Base-by-base conservation (phyloP, 2,888 invertebrate species). In the Arrhopalites spinosus region DNA sequence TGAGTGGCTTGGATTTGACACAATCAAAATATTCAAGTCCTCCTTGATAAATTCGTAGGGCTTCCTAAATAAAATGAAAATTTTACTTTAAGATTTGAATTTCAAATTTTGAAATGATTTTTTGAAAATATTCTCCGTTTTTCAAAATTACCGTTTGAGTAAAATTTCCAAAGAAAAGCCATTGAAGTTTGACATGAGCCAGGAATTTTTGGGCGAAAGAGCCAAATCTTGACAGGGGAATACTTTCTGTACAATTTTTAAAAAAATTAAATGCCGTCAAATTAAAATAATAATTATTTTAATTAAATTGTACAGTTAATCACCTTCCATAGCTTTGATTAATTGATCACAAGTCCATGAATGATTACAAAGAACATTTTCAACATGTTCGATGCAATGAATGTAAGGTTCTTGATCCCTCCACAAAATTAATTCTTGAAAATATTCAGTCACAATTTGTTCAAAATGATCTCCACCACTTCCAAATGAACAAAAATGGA, bases 321-420 rank as follows among this genome's bases (percentile, higher is more conserved):
- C 25, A 69, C 94, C 90, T 81, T 92, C 89, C 76, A 92, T 90
- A 0, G 93, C 91, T 7, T 92, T 90, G 67, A 96, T 85, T 0
- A 96, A 88, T 85, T 98, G 95, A 67, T 91, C 90, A 83, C 95
- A 92, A 0, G 92, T 92, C 98, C 98, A 98, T 1, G 91, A 90
- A 81, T 92, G 88, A 84, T 96, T 95, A 0, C 92, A 89, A 71
- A 95, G 86, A 64, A 95, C 88, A 17, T 93, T 87, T 0, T 93
- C 91, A 77, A 93, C 89, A 85, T 95, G 94, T 86, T 96, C 96
- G 20, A 36, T 23, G 1, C 59, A 59, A 59, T 71, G 71, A 30
- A 59, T 8, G 43, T 36, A 71, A 13, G 71, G 71, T 15, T 71
- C 71, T 20, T 61, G 61, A 1, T 61, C n/a, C 1, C 3, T 59